phyloP scores from a whole-genome alignment of 2,113 vertebrate species.

The Steatornis caripensis region DNA sequence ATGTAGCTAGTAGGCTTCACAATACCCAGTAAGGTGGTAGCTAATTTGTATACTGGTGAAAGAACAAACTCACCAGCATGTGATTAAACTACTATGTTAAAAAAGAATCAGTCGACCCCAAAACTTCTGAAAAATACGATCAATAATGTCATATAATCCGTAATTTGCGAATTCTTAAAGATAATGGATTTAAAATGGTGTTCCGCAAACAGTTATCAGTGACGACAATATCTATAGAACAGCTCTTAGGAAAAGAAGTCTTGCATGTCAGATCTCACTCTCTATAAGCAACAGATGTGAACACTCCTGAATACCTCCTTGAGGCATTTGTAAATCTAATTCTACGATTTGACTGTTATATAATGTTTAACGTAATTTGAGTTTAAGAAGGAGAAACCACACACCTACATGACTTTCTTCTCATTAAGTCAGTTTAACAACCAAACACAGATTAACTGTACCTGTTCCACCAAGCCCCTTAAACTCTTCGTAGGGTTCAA shows the following conservation, averaged over 20 bases:
- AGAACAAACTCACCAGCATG: neutral
- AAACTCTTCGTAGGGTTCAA: neutral
- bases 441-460: neutral
- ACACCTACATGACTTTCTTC: neutral
- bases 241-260: neutral
- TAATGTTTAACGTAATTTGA: neutral
- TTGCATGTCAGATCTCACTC: neutral
- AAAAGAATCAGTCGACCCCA: neutral
- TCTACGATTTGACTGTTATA: neutral
- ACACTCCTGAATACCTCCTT: neutral
- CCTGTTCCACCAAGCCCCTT: neutral
- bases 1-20: neutral
- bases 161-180: neutral
- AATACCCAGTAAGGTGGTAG: neutral
- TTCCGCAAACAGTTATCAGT: neutral
- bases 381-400: neutral
- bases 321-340: neutral
- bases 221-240: neutral
- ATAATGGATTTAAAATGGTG: neutral
- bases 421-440: neutral
- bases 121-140: neutral
- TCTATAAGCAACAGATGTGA: neutral
- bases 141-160: neutral
- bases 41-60: neutral
- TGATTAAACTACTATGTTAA: neutral